Base-by-base conservation (phyloP, 2,888 invertebrate genomes). In the Iselma pallidipennis region DNA sequence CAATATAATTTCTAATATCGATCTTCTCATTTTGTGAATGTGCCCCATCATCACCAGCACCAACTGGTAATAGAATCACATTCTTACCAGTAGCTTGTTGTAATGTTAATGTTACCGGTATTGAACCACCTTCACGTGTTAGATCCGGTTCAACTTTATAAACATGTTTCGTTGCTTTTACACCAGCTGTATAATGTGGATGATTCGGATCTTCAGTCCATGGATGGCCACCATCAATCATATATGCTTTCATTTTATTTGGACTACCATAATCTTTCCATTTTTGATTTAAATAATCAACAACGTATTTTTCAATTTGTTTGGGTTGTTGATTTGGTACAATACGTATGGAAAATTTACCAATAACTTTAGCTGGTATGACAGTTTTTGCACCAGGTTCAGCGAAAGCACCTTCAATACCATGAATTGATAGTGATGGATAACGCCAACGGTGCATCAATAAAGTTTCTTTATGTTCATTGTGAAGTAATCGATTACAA, bases 21-120 rank as follows among this genome's bases (percentile, higher is more conserved):
- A 99, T 86, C 82, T 99, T 99, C 84, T 99, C 98, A 84, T 99
- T 98, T 84, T 98, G 96, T 12, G 97, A 97, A 84, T 99, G 99
- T 63, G 98, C 98, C 73, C 98, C 98, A 82, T 99, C 99, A 82
- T 98, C 98, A 60, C 91, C 91, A 50, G 94, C 90, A 52, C 98
- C 98, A 80, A 99, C 92, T 1, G 98, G 98, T 70, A 99, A 85
- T 66, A 99, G 85, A 77, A 99, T 86, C 53, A 98, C 96, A 83
- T 95, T 98, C 79, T 94, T 94, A 0, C 92, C 92, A 57, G 96
- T 96, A 9, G 92, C 91, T 81, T 97, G 91, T 83, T 94, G 91
- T 78, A 99, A 88, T 48, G 95, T 95, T 68, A 98, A 84, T 52
- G 98, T 97, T 63, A 98, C 94, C 1, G 98, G 98, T 82, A 99